Evolutionary conservation across 2,797 vertebrate species (phyloP), one percentile per base, ranked within the genome.

Genomic region (Eutrigla gurnardus): DNA sequence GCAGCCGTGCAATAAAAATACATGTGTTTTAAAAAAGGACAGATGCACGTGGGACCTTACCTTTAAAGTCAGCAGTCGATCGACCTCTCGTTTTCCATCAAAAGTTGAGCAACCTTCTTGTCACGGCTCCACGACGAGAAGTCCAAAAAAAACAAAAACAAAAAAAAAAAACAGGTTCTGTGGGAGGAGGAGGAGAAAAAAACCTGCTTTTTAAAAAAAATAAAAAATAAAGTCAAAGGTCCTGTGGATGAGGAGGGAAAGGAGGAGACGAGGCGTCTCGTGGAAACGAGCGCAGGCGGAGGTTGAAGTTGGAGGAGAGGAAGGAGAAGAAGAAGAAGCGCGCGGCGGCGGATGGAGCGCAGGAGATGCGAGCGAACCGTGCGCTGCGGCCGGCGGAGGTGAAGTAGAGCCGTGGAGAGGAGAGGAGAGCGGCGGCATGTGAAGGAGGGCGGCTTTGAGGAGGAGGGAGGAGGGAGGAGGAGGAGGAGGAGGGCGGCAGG

Each of bases 71-170:
- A 93, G 90, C 91, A 93, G 92, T 91, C 86, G 88, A 75, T 81
- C 82, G 89, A 91, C 88, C 86, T 92, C 93, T 85, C 73, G 93
- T 88, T 92, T 95, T 94, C 95, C 95, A 96, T 96, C 92, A 94
- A 95, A 94, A 95, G 94, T 95, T 94, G 86, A 90, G 82, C 88
- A 83, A 75, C 84, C 88, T 25, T 91, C 78, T 87, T 75, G 84
- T 84, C 86, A 64, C 86, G 67, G 89, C 87, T 89, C 87, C 89
- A 80, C 88, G 74, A 37, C 78, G 84, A 88, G 73, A 88, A 87
- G 88, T 90, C 90, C 87, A 80, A 89, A 91, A 87, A 88, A 52
- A 5, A n/a, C n/a, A 32, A 32, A 32, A 32, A 15, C 3, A 4
- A 0, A 54, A 14, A 42, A 12, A 33, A 53, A 10, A 61, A 87